Conservation (phyloP, 2,797 vertebrate species). For the Silurus lanzhouensis region DNA sequence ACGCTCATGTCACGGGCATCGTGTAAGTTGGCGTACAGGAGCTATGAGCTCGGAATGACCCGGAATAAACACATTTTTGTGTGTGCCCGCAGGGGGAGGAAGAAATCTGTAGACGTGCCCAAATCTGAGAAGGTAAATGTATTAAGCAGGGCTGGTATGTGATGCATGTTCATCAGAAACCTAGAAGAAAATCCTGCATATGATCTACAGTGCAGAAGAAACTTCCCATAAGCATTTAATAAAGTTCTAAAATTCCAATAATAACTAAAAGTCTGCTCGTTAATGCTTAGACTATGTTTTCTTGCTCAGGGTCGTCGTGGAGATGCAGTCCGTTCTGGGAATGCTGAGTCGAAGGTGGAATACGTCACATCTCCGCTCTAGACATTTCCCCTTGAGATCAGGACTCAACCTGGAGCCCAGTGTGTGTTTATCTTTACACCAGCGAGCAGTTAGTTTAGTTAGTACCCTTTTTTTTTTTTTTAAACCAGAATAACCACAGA, state of each 20-base stretch:
- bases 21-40: constrained; percentile 34
- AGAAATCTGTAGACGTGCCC: constrained; percentile 25
- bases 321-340: background rate
- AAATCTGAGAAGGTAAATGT: constrained; percentile 43
- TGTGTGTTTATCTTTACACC: no score
- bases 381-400: no score
- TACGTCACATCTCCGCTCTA: background rate
- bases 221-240: no score
- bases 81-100: constrained; percentile 40
- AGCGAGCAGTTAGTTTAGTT: no score
- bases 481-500: no score
- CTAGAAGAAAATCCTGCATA: no score
- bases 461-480: no score
- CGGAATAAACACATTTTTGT: background rate
- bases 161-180: no score
- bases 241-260: background rate
- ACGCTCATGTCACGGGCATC: constrained; percentile 52
- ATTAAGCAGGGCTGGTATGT: background rate
- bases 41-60: background rate
- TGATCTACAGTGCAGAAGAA: no score
- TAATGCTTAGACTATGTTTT: background rate
- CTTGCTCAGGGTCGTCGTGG: background rate
- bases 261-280: background rate
- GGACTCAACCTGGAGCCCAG: no score
- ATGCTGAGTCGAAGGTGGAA: background rate